Base-by-base conservation (phyloP, 1,140 invertebrate genomes). In the Drosophila malerkotliana region DNA sequence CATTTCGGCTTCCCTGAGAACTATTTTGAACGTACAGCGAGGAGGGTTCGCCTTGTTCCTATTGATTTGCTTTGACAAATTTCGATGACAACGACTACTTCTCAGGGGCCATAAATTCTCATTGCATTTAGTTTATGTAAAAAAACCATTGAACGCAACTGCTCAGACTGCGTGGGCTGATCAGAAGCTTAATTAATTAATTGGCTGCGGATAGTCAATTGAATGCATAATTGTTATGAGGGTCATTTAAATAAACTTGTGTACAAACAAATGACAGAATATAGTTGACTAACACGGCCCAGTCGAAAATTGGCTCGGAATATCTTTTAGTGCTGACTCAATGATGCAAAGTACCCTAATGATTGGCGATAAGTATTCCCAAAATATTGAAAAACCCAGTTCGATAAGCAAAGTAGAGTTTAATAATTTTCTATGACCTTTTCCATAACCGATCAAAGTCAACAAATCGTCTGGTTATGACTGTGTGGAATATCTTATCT, bases 31-130 rank as follows among this genome's bases (percentile, higher is more conserved):
- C 6, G 26, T 28, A 21, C 21, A 37, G 37, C 30, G 44, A 52
- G 26, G 54, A 52, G 44, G 61, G 39, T 39, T 45, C 52, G 37
- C 28, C 15, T 48, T 45, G 12, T 21, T 63, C 45, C 80, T 66
- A 77, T 85, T 77, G 82, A 75, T 79, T 72, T 79, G 72, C 79
- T 77, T 88, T 88, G 83, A 89, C 79, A 88, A 88, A 88, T 88
- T 77, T 56, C 51, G 18, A 45, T 49, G 51, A 55, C 64, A 71
- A 53, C 57, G 55, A 61, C 53, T 24, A 34, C 45, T 30, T 14
- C 66, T 49, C 39, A 47, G 72, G 48, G 61, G 32, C 49, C 79
- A 88, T 88, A 88, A 88, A 88, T 88, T 88, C 79, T 88, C 83
- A 88, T 88, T 88, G 76, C 72, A 88, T 64, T 79, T 77, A 64